Evolutionary conservation across 2,888 invertebrate genomes (phyloP), one percentile per base, ranked within the genome.

Genomic region (Blastobasis lacticolella): DNA sequence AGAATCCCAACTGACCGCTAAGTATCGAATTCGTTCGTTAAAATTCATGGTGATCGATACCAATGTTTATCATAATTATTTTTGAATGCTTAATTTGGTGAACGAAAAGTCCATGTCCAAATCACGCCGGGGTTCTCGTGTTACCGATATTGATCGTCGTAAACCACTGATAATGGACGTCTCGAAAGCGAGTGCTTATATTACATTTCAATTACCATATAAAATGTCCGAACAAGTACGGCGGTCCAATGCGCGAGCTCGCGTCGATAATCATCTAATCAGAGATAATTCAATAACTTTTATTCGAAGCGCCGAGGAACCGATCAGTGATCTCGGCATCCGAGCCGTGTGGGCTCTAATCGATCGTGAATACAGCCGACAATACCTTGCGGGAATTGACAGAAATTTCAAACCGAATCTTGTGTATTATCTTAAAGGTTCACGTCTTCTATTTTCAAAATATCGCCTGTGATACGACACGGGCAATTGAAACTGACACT

Each of bases 131-230:
- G 38, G 58, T 53, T 61, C 65, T 64, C 72, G 65, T 66, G 69
- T 69, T 69, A 68, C 62, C 54, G 66, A 70, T 63, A 68, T 60
- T 54, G 62, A 75, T 72, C 72, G 64, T 73, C 76, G 71, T 69
- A 69, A 81, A 73, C 69, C 69, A 71, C 64, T 72, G 78, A 82
- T 82, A 85, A 83, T 73, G 74, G 76, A 78, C 73, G 58, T 58
- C 64, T 73, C 70, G 69, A 75, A 76, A 75, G 69, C 75, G 66
- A 78, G 78, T 76, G 76, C 75, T 78, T 80, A 79, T 81, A 83
- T 80, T 80, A 84, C 81, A 81, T 83, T 85, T 85, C 85, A 84
- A 86, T 87, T 84, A 88, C 81, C 84, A 87, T 84, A 87, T 80
- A 81, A 81, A 87, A 83, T 79, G 78, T 83, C 76, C 73, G 62